Evolutionary conservation across 2,888 invertebrate species (phyloP), one percentile per base, ranked within the genome.

Genomic region (Linnaemya vulpina): DNA sequence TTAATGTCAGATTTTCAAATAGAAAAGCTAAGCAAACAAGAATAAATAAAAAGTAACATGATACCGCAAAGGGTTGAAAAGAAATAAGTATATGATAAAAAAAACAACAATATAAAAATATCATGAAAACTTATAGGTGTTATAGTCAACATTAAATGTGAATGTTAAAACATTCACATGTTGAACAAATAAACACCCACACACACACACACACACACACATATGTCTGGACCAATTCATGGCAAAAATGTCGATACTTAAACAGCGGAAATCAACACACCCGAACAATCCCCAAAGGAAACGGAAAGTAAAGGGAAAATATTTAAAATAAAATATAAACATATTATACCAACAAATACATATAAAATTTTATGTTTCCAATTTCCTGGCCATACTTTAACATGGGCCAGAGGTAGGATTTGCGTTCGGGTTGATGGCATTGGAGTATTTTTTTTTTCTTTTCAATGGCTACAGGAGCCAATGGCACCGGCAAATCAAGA

Each of bases 331-430:
- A 85, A 79, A 83, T 62, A 65, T 65, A 71, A 63, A 62, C 80
- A 76, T 60, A 40, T 70, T 73, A 77, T 43, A 79, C 68, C 46
- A 58, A 68, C 78, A 86, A 60, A 84, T 40, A 71, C 49, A 75
- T 70, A 87, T 87, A 87, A 86, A 87, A 84, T 87, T 87, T 88
- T 87, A 88, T 87, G 87, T 87, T 88, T 88, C 86, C 88, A 88
- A 88, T 88, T 88, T 88, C 88, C 88, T 86, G 84, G 74, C 53
- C 60, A 46, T 79, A 75, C 67, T 76, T 63, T 68, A 67, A 55
- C 62, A 58, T 15, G 22, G 51, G 63, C 38, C 62, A 68, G 35
- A 71, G n/a, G 51, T 51, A 74, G 30, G 58, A 30, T 68, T 53
- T 67, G 15, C 40, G 30, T 49, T 60, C 8, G 13, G 73, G 58